Evolutionary conservation across 1,140 invertebrate species (phyloP).

Genomic region (Andrena cerasifolii): DNA sequence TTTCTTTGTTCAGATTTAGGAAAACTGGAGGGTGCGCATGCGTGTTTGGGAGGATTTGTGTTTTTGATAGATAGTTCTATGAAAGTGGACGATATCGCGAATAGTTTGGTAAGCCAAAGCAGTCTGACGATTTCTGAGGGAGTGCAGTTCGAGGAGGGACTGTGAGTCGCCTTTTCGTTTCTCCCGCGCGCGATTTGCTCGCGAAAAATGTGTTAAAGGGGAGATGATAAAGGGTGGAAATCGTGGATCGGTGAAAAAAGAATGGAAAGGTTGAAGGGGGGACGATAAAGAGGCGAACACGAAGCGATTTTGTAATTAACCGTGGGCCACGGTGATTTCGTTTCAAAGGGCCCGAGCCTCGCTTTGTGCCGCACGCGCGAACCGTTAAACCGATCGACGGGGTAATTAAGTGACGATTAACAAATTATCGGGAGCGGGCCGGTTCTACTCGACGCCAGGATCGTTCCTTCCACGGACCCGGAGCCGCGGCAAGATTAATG

Average conservation of each 20-base stretch:
- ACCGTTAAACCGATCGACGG: constrained; percentile 36
- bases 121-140: too few relatives aligned
- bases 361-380: constrained; percentile 14
- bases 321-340: not conserved
- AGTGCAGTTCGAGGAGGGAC: too few relatives aligned
- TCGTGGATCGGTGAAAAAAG: not conserved
- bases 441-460: not conserved
- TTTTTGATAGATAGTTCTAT: too few relatives aligned
- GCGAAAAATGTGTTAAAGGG: not conserved
- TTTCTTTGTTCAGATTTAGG: too few relatives aligned
- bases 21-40: too few relatives aligned
- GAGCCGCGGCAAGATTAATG: constrained; percentile 25
- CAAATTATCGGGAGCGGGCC: constrained; percentile 34
- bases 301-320: constrained; percentile 39
- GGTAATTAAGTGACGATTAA: constrained; percentile 51
- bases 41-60: too few relatives aligned
- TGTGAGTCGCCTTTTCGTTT: not conserved
- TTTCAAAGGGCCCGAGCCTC: not conserved
- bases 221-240: not conserved
- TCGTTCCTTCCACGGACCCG: not conserved
- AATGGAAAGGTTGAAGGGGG: not conserved
- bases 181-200: not conserved
- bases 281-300: constrained; percentile 33
- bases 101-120: too few relatives aligned
- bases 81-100: too few relatives aligned